phyloP scores from a whole-genome alignment of 30 jellyfish, hydroid and myxozoan species.

The Clytia hemisphaerica region DNA sequence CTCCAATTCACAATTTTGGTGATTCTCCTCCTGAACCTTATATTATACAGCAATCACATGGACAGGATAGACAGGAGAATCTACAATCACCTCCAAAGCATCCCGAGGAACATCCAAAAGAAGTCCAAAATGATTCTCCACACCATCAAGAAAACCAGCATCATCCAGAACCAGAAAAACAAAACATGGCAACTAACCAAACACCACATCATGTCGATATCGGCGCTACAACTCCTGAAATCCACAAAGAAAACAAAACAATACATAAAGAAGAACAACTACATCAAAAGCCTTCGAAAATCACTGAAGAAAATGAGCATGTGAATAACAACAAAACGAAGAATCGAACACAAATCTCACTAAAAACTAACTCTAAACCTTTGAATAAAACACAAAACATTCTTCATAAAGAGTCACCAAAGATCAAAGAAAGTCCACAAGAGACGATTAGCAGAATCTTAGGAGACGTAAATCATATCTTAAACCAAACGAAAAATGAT shows the following conservation, averaged over 20 bases:
- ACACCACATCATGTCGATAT: too few relatives aligned
- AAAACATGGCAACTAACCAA: too few relatives aligned
- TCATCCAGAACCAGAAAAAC: too few relatives aligned
- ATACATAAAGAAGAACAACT: not conserved
- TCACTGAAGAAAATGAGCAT: not conserved
- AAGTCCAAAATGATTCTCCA: too few relatives aligned
- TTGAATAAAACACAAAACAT: not conserved
- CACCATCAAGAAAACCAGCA: too few relatives aligned
- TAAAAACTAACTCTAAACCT: constrained; percentile 8
- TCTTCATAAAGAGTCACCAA: not conserved
- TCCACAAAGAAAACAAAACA: not conserved
- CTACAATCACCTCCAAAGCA: too few relatives aligned
- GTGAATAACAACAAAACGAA: not conserved
- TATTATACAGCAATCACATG: too few relatives aligned
- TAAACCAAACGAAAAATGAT: not conserved
- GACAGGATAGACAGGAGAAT: too few relatives aligned
- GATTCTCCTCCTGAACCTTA: too few relatives aligned
- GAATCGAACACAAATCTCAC: not conserved
- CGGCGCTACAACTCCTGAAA: not conserved
- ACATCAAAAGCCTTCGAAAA: not conserved
- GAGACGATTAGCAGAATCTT: constrained; percentile 13
- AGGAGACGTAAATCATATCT: not conserved
- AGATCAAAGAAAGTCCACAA: constrained; percentile 13
- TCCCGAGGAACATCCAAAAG: too few relatives aligned
- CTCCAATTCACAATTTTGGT: too few relatives aligned